phyloP scores from a whole-genome alignment of 1,140 invertebrate species.

The Xylocopa sonorina region DNA sequence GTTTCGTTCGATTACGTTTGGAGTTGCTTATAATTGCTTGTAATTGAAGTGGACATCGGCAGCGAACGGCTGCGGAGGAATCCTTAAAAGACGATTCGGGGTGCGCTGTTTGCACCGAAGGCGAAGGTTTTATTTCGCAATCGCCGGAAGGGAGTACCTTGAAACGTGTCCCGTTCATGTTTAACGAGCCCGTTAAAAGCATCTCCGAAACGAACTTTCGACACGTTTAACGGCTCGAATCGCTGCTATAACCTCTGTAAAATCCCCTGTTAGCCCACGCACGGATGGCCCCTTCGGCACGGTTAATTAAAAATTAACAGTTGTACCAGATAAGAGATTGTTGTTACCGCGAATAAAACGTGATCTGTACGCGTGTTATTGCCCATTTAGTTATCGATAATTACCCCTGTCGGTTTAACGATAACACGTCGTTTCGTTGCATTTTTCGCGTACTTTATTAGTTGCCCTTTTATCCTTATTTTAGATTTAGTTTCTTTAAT shows the following conservation, averaged over 20 bases:
- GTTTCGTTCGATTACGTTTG: no score
- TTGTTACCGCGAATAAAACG: background rate
- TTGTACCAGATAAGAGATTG: background rate
- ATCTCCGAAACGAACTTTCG: background rate
- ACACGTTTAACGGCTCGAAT: background rate
- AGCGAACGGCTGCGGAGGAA: background rate
- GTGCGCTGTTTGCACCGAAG: background rate
- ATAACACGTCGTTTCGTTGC: no score
- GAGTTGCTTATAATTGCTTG: no score
- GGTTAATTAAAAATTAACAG: slow-evolving; percentile 3
- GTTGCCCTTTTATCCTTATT: no score
- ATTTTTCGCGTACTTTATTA: no score
- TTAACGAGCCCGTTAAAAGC: background rate
- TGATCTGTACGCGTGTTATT: background rate
- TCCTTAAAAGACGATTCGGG: background rate
- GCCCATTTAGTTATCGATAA: background rate
- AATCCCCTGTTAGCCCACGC: slow-evolving; percentile 8
- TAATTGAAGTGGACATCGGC: background rate
- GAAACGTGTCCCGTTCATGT: slow-evolving; percentile 1
- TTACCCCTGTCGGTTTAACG: no score
- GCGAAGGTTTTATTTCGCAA: background rate
- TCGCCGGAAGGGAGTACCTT: background rate
- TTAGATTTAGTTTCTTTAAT: no score
- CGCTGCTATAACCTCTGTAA: background rate
- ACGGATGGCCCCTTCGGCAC: background rate